Base-by-base conservation (phyloP, 2,888 invertebrate genomes). In the Junonia oenone region DNA sequence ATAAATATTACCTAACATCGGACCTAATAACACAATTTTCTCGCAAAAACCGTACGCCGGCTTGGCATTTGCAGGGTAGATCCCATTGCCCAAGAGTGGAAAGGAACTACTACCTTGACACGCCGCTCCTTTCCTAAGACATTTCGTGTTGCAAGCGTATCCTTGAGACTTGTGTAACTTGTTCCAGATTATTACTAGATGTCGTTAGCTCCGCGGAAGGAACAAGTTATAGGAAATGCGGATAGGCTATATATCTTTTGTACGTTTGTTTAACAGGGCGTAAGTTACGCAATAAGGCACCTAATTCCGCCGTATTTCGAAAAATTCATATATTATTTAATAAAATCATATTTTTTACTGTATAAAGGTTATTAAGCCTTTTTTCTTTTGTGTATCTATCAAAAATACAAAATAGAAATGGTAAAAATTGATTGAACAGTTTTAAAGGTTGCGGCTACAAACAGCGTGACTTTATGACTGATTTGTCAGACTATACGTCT, bases 71-170 rank as follows among this genome's bases (percentile, higher is more conserved):
- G 63, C 60, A 64, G 68, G 70, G 66, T 63, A 65, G 50, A 48
- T 81, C 78, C 82, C 78, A 80, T 83, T 83, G 76, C 76, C 71
- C 72, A 83, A 83, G 63, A 73, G 75, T 68, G 74, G 83, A 83
- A 83, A 83, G 83, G 78, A 74, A 69, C 65, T 60, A 60, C 54
- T 70, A 71, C 80, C 84, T 84, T 84, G 85, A 84, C 84, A 81
- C 74, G 72, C 70, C 74, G 73, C 75, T 79, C 83, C 85, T 84
- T 84, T 80, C 80, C 84, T 84, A 83, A 82, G 81, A 82, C 83
- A 83, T 83, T 84, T 68, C 62, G 67, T 69, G 68, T 66, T 68
- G 68, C 66, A 72, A 72, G 61, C 62, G 58, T 73, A 73, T 73
- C 73, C 73, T 72, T 73, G 73, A 66, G 51, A 65, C 60, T 73